Evolutionary conservation across 2,888 invertebrate species (phyloP), one percentile per base, ranked within the genome.

Genomic region (Neoaliturus tenellus): DNA sequence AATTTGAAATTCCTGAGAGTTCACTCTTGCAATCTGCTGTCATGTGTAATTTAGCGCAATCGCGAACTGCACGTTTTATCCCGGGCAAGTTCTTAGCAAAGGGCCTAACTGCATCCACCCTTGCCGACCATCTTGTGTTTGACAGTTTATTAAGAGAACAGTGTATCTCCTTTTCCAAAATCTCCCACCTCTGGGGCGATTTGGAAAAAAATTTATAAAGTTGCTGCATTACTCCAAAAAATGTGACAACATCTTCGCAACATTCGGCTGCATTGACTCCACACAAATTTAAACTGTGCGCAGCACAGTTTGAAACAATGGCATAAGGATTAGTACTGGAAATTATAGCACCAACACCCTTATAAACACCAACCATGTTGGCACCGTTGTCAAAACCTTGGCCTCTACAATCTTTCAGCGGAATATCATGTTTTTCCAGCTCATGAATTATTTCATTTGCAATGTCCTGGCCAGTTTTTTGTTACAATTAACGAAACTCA

Each of bases 371-470:
- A 82, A 85, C 84, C 85, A 86, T 86, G 51, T 86, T 86, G 55
- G 85, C 80, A n/a, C 85, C 87, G 83, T 86, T 87, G 81, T 86
- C 85, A 78, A 85, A 86, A 44, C 85, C 85, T 80, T 86, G 85
- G 10, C 85, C 85, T 75, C 85, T 82, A 35, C 86, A 86, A 85
- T 86, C 44, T 81, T 84, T 75, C 20, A 86, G 84, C 31, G 84
- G 71, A 58, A 86, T 75, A 67, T 83, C 39, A 86, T 86, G 75
- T 48, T 80, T 78, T 44, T 83, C 58, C 12, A 86, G 80, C 82
- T 86, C 73, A 73, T n/a, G 58, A 58, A 80, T 84, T 81, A 86
- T 81, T 80, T 83, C 69, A 69, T 48, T 48, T 20, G 80, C 80
- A 80, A 83, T 25, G 48, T 73, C 73, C 58, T 31, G 17, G 39